Evolutionary conservation across 2,113 vertebrate genomes (phyloP).

Genomic region (Ochotona curzoniae): DNA sequence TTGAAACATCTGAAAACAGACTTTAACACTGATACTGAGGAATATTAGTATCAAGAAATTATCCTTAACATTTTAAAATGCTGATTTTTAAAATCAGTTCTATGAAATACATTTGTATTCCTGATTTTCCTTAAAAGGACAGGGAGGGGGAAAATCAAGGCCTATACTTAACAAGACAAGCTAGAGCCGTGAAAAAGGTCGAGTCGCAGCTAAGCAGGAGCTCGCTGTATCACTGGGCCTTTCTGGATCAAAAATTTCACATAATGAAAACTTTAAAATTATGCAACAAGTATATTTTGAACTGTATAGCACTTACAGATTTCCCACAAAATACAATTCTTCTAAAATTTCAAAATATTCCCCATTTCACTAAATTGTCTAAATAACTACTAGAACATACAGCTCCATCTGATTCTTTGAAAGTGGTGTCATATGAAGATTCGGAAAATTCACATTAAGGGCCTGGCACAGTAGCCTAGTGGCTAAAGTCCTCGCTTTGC

Average conservation of each 20-base stretch:
- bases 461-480: too few species aligned
- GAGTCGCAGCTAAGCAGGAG: background rate
- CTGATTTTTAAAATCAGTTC: background rate
- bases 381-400: background rate
- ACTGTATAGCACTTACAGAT: background rate
- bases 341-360: constrained; percentile 1
- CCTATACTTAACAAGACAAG: background rate
- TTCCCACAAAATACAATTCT: constrained; percentile 18
- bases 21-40: background rate
- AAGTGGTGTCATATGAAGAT: constrained; percentile 11
- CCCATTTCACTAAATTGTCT: constrained; percentile 11
- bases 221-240: constrained; percentile 2
- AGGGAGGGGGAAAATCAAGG: background rate
- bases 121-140: constrained; percentile 18
- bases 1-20: background rate
- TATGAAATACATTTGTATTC: background rate
- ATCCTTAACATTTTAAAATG: background rate
- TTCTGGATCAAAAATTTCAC: constrained; percentile 9
- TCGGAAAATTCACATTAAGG: background rate
- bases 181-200: background rate
- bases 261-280: constrained; percentile 20
- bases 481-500: too few species aligned
- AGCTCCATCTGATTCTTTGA: constrained; percentile 1
- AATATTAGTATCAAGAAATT: background rate
- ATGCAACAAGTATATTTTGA: background rate